Conservation (phyloP, 2,797 vertebrate genomes). For the Streptopelia turtur region DNA sequence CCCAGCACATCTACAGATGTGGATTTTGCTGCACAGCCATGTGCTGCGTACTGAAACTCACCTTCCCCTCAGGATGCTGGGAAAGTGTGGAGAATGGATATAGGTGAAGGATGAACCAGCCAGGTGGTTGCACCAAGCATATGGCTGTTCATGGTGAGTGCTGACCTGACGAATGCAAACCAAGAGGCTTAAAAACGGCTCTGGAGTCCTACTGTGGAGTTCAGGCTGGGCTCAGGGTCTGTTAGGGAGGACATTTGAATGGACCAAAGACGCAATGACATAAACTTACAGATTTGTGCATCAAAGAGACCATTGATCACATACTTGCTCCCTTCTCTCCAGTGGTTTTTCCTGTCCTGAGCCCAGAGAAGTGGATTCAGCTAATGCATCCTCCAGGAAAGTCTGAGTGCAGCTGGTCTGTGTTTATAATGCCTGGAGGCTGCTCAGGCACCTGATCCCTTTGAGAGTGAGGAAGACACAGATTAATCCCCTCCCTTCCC, state of each 20-base stretch:
- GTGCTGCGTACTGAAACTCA: neutral
- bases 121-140: neutral
- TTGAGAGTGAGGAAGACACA: neutral
- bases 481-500: neutral
- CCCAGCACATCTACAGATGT: neutral
- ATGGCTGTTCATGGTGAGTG: rapidly evolving
- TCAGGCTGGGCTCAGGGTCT: neutral
- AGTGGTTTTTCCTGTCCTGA: neutral
- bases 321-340: neutral
- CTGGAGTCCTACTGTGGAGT: neutral
- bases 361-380: neutral
- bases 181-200: neutral
- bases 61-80: too few species aligned
- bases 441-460: neutral
- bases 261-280: neutral
- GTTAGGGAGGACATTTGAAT: neutral
- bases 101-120: neutral
- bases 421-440: neutral
- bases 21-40: neutral
- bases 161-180: neutral
- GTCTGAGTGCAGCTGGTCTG: neutral
- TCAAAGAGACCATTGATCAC: neutral
- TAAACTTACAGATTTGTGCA: neutral
- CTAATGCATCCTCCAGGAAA: neutral
- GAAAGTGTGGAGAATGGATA: neutral